Conservation (phyloP, 2,888 invertebrate genomes). For the Hirtodrosophila histrioides region DNA sequence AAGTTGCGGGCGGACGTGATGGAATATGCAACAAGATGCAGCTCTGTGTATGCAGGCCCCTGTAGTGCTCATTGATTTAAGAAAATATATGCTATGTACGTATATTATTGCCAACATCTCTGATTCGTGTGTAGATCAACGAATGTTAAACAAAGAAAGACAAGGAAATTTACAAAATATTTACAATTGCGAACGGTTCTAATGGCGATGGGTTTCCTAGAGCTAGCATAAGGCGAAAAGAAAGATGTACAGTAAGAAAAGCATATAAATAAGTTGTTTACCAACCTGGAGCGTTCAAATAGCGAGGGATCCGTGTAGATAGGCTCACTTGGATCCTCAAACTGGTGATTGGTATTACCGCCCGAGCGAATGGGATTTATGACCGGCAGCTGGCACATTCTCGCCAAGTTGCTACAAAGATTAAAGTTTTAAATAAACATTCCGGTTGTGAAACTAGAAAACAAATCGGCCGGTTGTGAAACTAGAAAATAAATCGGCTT, state of each 20-base stretch:
- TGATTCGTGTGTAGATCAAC: too few relatives aligned
- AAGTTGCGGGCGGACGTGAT: slow-evolving; percentile 75
- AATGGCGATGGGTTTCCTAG: slow-evolving; percentile 33
- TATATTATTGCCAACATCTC: too few relatives aligned
- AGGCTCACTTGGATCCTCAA: slow-evolving; percentile 96
- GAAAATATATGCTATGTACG: background rate
- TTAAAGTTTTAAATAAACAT: slow-evolving; percentile 33
- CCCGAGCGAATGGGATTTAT: slow-evolving; percentile 85
- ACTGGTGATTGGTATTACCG: slow-evolving; percentile 85
- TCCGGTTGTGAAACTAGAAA: slow-evolving; percentile 43
- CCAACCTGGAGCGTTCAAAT: slow-evolving; percentile 91
- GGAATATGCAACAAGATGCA: slow-evolving; percentile 72
- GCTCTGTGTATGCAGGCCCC: slow-evolving; percentile 70
- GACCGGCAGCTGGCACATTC: slow-evolving; percentile 85
- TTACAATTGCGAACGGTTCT: slow-evolving; percentile 57
- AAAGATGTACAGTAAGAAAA: slow-evolving; percentile 1
- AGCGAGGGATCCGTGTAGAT: slow-evolving; percentile 96
- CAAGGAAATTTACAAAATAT: slow-evolving; percentile 34
- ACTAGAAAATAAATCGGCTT: slow-evolving; percentile 25
- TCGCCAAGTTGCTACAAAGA: slow-evolving; percentile 82
- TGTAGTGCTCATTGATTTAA: slow-evolving; percentile 38
- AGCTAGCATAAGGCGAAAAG: background rate
- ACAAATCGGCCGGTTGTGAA: slow-evolving; percentile 11
- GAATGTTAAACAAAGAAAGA: slow-evolving; percentile 11
- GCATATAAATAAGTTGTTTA: background rate